phyloP scores from a whole-genome alignment of 37 sponge, comb jelly and placozoan species.

The Chondrosia reniformis region DNA sequence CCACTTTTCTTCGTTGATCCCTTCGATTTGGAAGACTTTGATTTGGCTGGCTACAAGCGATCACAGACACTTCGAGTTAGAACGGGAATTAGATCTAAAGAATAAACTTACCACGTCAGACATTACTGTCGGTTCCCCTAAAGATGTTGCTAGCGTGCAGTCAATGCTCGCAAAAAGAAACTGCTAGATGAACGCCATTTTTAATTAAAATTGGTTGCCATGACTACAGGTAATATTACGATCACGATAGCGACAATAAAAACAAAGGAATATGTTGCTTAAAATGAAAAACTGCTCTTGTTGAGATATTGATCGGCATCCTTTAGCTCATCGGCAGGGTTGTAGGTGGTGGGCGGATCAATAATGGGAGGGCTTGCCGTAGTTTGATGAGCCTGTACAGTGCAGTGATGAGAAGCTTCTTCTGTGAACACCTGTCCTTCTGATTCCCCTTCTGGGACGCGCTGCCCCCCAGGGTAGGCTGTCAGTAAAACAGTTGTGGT shows the following conservation, averaged over 20 bases:
- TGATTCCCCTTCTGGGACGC: background rate
- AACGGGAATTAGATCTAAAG: no score
- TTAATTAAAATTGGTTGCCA: no score
- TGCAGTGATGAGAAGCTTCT: background rate
- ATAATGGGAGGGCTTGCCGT: slow-evolving; percentile 7
- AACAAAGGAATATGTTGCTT: no score
- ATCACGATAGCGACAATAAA: no score
- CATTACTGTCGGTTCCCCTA: no score
- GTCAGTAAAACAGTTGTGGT: slow-evolving; percentile 82
- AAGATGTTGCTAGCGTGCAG: no score
- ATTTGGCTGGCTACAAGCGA: background rate
- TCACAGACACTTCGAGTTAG: no score
- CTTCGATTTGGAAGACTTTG: background rate
- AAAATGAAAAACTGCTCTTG: no score
- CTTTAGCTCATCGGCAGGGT: background rate
- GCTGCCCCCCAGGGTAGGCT: slow-evolving; percentile 71
- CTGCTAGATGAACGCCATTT: no score
- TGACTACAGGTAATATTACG: no score
- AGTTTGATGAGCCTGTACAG: background rate
- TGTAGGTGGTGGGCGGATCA: background rate
- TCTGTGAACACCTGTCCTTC: background rate
- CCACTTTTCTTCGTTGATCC: background rate
- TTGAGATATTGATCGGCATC: slow-evolving; percentile 14
- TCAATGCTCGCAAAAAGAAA: no score
- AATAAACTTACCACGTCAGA: no score